Evolutionary conservation across 2,888 invertebrate species (phyloP).

Genomic region (Leptura quadrifasciata): DNA sequence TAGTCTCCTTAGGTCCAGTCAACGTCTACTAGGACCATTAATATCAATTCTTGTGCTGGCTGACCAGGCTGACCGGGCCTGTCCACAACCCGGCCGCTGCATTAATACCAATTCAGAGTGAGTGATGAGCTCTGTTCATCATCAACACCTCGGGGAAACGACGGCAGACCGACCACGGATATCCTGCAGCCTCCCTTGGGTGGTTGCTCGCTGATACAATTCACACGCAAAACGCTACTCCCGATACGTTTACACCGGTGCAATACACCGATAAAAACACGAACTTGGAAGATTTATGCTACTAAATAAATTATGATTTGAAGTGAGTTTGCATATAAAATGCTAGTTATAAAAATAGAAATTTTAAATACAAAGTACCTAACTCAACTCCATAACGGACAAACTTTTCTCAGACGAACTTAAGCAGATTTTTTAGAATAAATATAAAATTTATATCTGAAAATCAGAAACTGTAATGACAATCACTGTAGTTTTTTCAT

Average conservation of each 20-base stretch:
- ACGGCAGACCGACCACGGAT: constrained; percentile 64
- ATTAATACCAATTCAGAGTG: constrained; percentile 74
- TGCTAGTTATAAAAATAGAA: too few relatives aligned
- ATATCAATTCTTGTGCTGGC: constrained; percentile 72
- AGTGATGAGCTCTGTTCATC: constrained; percentile 74
- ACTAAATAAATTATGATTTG: neutral
- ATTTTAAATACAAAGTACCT: too few relatives aligned
- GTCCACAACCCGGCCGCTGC: constrained; percentile 71
- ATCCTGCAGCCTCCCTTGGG: constrained; percentile 68
- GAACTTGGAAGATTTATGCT: neutral
- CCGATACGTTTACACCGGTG: constrained; percentile 26
- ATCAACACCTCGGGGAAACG: constrained; percentile 71
- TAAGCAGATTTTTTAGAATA: too few relatives aligned
- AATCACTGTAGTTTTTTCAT: too few relatives aligned
- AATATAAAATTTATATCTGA: too few relatives aligned
- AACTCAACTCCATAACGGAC: too few relatives aligned
- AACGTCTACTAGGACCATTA: constrained; percentile 70
- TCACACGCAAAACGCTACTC: constrained; percentile 36
- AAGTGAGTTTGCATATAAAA: neutral
- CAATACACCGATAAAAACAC: constrained; percentile 5
- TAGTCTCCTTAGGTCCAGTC: constrained; percentile 69
- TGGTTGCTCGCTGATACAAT: constrained; percentile 44
- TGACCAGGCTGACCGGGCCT: constrained; percentile 69
- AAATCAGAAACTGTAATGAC: too few relatives aligned
- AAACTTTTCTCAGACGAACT: too few relatives aligned